Evolutionary conservation across 2,113 vertebrate genomes (phyloP), one percentile per base, ranked within the genome.

Genomic region (Hippocampus barbouri): DNA sequence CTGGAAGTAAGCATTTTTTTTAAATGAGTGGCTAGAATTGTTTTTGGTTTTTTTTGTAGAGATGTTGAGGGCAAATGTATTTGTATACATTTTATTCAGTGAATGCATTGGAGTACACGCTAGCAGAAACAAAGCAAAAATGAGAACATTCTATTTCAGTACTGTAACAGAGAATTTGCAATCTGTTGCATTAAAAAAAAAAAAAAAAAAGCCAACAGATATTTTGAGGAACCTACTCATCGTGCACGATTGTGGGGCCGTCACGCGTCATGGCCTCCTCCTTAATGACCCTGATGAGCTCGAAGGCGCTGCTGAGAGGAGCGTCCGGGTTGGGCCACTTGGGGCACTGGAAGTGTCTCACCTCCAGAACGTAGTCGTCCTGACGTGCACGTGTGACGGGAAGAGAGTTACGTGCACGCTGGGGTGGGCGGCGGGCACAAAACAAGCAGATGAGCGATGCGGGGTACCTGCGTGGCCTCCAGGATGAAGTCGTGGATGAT

Each of bases 401-500:
- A 47, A 16, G 27, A 18, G 15, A 18, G 15, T 61, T 34, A 61
- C 14, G 27, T 15, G 14, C 2, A 30, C 8, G 57, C 25, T 5
- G 5, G 45, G 45, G 25, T 1, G 25, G 20, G 53, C 14, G 18
- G 54, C 51, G 0, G 20, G 41, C n/a, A 49, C 65, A 20, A 34
- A 1, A 38, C 69, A n/a, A n/a, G 8, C 34, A 21, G 20, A 18
- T 27, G 40, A 2, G 9, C 12, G 4, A 0, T 23, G 65, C 59
- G 18, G 23, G 63, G 65, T 84, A 99, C 97, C 96, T 99, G 97
- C 67, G 97, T 99, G 77, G 97, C 97, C 92, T 99, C 97, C 62
- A 99, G 93, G 91, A 99, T 98, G 81, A 99, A 99, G 91, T 99
- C 96, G 71, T 99, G 97, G 92, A 99, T 98, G 92, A 98, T 95